Conservation (phyloP, 2,113 vertebrate species). For the Chaetodon trifascialis region DNA sequence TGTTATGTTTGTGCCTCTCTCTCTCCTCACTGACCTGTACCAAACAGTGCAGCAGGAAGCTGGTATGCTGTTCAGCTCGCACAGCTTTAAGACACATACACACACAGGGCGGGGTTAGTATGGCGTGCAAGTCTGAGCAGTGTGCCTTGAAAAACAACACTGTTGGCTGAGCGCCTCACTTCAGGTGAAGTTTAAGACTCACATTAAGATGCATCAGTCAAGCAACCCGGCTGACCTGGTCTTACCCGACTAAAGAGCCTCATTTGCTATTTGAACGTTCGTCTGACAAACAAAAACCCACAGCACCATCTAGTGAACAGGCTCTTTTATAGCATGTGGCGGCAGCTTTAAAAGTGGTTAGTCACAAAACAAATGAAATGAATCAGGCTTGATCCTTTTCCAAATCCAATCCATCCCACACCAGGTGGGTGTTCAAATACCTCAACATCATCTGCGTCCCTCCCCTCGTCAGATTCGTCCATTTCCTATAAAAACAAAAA, state of each 20-base stretch:
- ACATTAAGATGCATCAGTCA: neutral
- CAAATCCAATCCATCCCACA: slow-evolving; percentile 31
- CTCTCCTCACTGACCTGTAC: slow-evolving; percentile 31
- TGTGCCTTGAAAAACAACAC: neutral
- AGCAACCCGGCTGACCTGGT: neutral
- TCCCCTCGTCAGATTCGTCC: slow-evolving; percentile 97
- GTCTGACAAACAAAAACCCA: slow-evolving; percentile 14
- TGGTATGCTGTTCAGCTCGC: neutral
- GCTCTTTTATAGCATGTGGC: neutral
- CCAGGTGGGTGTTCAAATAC: slow-evolving; percentile 85
- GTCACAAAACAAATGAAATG: slow-evolving; percentile 27
- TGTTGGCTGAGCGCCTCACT: neutral
- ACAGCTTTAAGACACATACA: neutral
- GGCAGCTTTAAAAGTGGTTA: slow-evolving; percentile 29
- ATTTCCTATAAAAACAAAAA: slow-evolving; percentile 95
- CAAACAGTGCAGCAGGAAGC: slow-evolving; percentile 37
- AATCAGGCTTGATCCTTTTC: neutral
- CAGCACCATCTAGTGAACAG: slow-evolving; percentile 73
- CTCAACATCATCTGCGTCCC: slow-evolving; percentile 94
- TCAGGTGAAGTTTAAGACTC: neutral
- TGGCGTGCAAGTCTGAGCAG: slow-evolving; percentile 5
- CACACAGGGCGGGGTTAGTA: slow-evolving; percentile 41
- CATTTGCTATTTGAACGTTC: neutral
- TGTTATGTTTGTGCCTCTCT: slow-evolving; percentile 47
- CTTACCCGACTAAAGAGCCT: neutral